These are phyloP conservation scores for Meteorus cinctellus DNA, from an alignment of 2,888 invertebrate species.

Conservation along the genomic window DNA sequence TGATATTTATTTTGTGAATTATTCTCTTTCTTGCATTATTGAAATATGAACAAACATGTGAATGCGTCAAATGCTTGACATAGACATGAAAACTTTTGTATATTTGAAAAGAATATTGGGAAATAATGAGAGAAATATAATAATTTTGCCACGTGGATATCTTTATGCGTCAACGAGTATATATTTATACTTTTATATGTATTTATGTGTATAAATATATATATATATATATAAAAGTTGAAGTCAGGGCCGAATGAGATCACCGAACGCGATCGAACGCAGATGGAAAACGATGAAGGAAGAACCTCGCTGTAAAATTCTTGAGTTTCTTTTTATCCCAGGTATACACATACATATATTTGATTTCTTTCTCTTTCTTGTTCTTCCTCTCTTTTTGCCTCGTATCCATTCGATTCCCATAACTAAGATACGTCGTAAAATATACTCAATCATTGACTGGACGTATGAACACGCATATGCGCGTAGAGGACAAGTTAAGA, in stretches of 20 bases:
- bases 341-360: background rate
- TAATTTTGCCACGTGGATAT: background rate
- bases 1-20: background rate
- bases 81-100: too few species aligned
- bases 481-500: background rate
- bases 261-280: conserved; percentile 35
- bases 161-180: background rate
- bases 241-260: conserved; percentile 45
- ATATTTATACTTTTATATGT: background rate
- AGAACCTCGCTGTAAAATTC: conserved; percentile 35
- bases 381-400: background rate
- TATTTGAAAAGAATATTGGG: too few species aligned
- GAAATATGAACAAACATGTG: background rate
- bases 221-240: background rate
- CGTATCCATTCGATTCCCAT: conserved; percentile 16
- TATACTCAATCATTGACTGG: background rate
- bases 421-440: background rate
- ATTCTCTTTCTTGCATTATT: background rate
- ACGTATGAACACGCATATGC: background rate
- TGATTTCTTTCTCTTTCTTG: background rate
- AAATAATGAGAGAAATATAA: background rate
- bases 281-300: conserved; percentile 35
- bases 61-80: too few species aligned
- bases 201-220: background rate
- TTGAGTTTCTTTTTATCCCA: conserved; percentile 15